Base-by-base conservation (phyloP, 2,113 vertebrate genomes). In the Tragelaphus imberbis region DNA sequence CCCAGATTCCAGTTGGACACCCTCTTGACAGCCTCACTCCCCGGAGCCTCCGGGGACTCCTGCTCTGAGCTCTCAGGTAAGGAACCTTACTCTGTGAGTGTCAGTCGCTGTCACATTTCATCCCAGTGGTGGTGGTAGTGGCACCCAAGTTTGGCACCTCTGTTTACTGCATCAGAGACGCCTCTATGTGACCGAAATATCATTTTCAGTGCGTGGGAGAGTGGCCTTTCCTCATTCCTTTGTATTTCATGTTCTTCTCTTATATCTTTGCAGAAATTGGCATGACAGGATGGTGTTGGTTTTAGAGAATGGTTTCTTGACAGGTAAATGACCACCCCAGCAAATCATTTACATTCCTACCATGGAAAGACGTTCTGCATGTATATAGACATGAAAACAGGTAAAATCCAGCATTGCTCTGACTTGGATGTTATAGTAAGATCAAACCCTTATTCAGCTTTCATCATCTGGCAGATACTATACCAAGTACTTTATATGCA, bases 151-250 rank as follows among this genome's bases (percentile, higher is more conserved):
- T 8, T 14, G 27, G 0, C 0, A 0, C 59, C 51, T 87, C 92
- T 88, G n/a, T 14, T 68, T 89, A 51, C 90, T 84, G 84, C 95
- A 61, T 88, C 84, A 49, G 94, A 93, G 92, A 71, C 23, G 71
- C 59, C 89, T 88, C 0, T 0, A 3, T 88, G 80, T 87, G 97
- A 87, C 97, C 95, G 90, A 98, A 92, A 93, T 33, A 1, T 94
- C 95, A 2, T 27, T 80, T 49, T 63, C 53, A 16, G 23, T 5
- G n/a, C 21, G 0, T 0, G 0, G 17, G 40, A 49, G 97, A 97
- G 95, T 88, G 49, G n/a, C 71, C 82, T 93, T 96, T 96, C 97
- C 65, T 96, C 77, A 55, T 94, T 84, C 91, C 94, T 96, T 95
- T 81, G 28, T 95, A 84, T 84, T 94, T 94, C 75, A 44, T 49